Conservation (phyloP, 2,797 vertebrate species). For the Phoxinus dragarum region DNA sequence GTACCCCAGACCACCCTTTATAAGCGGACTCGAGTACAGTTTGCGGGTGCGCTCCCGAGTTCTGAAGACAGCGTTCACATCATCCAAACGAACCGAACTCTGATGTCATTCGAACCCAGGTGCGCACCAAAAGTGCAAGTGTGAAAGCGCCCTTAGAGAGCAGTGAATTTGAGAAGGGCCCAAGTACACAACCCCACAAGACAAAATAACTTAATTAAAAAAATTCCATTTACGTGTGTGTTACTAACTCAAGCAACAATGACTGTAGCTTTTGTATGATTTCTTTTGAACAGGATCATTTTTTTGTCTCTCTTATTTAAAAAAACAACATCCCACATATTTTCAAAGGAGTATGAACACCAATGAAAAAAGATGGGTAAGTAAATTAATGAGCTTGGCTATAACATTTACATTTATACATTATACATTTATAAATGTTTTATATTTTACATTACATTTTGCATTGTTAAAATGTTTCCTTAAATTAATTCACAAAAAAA, state of each 20-base stretch:
- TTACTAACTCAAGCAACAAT: background rate
- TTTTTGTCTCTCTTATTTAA: background rate
- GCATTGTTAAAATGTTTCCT: background rate
- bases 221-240: background rate
- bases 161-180: slow-evolving; percentile 16
- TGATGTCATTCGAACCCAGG: too few species aligned
- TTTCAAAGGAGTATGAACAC: background rate
- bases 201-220: background rate
- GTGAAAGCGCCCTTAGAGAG: background rate
- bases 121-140: too few species aligned
- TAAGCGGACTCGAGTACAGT: too few species aligned
- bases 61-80: too few species aligned
- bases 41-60: too few species aligned
- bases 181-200: background rate
- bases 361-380: background rate
- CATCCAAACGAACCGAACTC: too few species aligned
- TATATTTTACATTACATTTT: too few species aligned
- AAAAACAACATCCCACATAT: background rate
- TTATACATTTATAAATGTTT: too few species aligned
- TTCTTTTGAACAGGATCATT: background rate
- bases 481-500: background rate
- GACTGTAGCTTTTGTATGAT: background rate
- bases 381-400: background rate
- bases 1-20: too few species aligned
- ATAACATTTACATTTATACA: too few species aligned